Percentiles rank a stretch among this genome's conserved stretches.
These are phyloP conservation scores for Pipistrellus pygmaeus DNA, from an alignment of 2,797 vertebrate species.

Conservation along the genomic window DNA sequence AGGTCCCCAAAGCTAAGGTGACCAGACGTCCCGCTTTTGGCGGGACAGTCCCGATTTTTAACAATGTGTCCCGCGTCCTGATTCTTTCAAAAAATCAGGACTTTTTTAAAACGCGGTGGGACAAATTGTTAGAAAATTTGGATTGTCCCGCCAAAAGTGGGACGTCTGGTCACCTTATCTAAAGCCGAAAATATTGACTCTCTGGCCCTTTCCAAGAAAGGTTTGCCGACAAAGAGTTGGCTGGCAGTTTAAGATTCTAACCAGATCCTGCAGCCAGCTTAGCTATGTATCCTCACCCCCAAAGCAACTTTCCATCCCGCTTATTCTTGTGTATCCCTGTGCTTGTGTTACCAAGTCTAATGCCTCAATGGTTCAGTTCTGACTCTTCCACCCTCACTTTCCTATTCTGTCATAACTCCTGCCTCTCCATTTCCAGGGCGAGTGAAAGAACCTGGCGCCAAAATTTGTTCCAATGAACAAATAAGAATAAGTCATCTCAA, in stretches of 20 bases:
- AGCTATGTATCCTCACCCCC: neutral
- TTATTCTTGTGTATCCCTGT: neutral
- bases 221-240: neutral
- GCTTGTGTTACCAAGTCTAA: too few relatives aligned
- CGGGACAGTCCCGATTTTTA: too few relatives aligned
- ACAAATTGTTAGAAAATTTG: too few relatives aligned
- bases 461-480: neutral
- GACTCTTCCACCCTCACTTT: neutral
- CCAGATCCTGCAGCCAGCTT: neutral
- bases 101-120: too few relatives aligned
- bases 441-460: neutral
- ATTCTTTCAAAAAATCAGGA: too few relatives aligned
- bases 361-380: neutral
- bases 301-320: neutral
- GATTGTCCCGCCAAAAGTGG: too few relatives aligned
- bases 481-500: neutral
- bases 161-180: too few relatives aligned
- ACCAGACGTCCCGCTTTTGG: too few relatives aligned
- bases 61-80: too few relatives aligned
- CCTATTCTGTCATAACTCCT: neutral
- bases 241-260: neutral
- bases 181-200: neutral
- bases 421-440: neutral
- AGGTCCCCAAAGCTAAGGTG: too few relatives aligned
- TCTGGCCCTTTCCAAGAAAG: neutral